phyloP scores from a whole-genome alignment of 2,113 vertebrate species.

The Zapus hudsonius region DNA sequence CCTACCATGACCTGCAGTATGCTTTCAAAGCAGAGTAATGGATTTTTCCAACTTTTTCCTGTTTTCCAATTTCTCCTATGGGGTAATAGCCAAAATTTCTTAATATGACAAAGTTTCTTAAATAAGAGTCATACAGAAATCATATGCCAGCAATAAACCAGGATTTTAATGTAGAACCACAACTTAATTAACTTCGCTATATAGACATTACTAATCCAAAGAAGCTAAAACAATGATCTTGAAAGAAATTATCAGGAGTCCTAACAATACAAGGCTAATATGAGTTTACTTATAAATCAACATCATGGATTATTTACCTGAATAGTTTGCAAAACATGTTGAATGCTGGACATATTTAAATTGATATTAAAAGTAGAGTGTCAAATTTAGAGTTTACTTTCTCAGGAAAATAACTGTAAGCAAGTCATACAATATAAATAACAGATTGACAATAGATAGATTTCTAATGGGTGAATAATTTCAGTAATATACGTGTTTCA shows the following conservation, averaged over 20 bases:
- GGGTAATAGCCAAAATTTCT: not conserved
- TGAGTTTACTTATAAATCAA: not conserved
- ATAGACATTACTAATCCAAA: not conserved
- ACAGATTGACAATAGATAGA: not conserved
- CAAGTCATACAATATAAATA: not conserved
- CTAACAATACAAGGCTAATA: not conserved
- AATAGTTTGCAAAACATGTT: not conserved
- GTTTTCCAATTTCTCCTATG: not conserved
- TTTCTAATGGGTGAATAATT: not conserved
- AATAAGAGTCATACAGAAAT: not conserved
- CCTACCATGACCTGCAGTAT: not conserved
- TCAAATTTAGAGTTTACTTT: not conserved
- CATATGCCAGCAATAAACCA: not conserved
- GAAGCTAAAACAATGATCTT: not conserved
- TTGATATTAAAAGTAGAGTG: not conserved
- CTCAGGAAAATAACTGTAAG: not conserved
- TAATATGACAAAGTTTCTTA: not conserved
- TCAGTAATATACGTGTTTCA: not conserved
- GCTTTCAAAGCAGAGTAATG: not conserved
- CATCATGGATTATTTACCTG: not conserved
- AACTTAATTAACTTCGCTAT: not conserved
- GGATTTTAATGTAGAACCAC: not conserved
- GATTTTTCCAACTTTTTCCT: not conserved
- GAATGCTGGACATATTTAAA: slow-evolving; percentile 12
- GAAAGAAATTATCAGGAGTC: not conserved